Evolutionary conservation across 2,888 invertebrate genomes (phyloP).

Genomic region (Cosmia pyralina): DNA sequence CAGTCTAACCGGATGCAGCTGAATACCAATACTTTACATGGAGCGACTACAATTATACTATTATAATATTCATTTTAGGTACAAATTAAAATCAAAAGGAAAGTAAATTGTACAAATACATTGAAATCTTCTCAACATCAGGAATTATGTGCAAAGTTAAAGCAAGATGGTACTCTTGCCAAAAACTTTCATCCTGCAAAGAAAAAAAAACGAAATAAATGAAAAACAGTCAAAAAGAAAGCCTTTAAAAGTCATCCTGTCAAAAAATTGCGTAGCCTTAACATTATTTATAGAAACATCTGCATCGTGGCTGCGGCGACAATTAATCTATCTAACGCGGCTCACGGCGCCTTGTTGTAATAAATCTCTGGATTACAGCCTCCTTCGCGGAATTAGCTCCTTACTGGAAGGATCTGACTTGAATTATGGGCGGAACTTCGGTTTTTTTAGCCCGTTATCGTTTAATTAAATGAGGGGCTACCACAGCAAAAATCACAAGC

Average conservation of each 20-base stretch:
- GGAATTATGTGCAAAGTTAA: neutral
- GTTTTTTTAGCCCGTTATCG: constrained; percentile 53
- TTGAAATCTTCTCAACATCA: neutral
- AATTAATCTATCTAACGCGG: constrained; percentile 66
- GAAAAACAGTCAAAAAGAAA: constrained; percentile 14
- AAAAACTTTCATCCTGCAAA: neutral
- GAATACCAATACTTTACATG: too few relatives aligned
- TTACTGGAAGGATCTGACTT: constrained; percentile 49
- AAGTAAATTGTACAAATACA: neutral
- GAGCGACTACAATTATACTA: too few relatives aligned
- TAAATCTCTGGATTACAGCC: constrained; percentile 69
- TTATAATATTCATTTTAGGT: neutral
- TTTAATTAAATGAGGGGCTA: too few relatives aligned
- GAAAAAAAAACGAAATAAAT: neutral
- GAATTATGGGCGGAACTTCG: constrained; percentile 50
- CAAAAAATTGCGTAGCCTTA: constrained; percentile 35
- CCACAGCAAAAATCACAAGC: too few relatives aligned
- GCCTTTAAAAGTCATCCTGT: constrained; percentile 18
- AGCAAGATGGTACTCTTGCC: neutral
- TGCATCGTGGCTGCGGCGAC: constrained; percentile 60
- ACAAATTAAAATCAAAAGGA: neutral
- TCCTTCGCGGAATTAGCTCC: constrained; percentile 49
- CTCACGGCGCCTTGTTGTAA: constrained; percentile 63
- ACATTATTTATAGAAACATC: constrained; percentile 56
- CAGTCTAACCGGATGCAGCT: too few relatives aligned